Evolutionary conservation across 2,888 invertebrate species (phyloP).

Genomic region (Nezara viridula): DNA sequence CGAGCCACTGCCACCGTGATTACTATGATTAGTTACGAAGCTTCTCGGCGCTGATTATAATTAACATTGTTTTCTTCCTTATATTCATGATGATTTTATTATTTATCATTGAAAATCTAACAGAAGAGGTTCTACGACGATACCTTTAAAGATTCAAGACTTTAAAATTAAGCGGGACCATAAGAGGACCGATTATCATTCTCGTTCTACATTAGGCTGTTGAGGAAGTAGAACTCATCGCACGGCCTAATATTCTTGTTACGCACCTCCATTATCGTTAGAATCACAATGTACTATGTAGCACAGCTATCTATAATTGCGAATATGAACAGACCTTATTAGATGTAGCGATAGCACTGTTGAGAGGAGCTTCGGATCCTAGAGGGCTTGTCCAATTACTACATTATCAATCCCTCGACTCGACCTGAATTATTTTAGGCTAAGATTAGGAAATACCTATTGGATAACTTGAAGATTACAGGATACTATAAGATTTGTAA

Average conservation of each 20-base stretch:
- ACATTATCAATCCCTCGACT: neutral
- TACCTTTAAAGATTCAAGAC: no score
- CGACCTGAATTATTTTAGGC: neutral
- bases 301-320: neutral
- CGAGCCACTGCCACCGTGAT: neutral
- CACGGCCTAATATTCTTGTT: neutral
- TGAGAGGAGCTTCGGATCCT: neutral
- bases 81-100: no score
- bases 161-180: neutral
- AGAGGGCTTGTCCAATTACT: neutral
- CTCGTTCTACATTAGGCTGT: neutral
- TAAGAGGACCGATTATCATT: neutral
- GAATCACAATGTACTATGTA: neutral
- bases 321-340: neutral
- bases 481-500: neutral
- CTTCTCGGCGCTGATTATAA: neutral
- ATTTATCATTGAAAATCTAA: no score
- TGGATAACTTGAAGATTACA: neutral
- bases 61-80: neutral
- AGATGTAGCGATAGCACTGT: neutral
- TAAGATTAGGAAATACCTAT: neutral
- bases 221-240: neutral
- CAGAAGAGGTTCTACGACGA: no score
- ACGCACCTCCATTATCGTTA: neutral
- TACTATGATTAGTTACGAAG: constrained; percentile 11